phyloP scores from a whole-genome alignment of 2,113 vertebrate species.

The Callipepla californica region DNA sequence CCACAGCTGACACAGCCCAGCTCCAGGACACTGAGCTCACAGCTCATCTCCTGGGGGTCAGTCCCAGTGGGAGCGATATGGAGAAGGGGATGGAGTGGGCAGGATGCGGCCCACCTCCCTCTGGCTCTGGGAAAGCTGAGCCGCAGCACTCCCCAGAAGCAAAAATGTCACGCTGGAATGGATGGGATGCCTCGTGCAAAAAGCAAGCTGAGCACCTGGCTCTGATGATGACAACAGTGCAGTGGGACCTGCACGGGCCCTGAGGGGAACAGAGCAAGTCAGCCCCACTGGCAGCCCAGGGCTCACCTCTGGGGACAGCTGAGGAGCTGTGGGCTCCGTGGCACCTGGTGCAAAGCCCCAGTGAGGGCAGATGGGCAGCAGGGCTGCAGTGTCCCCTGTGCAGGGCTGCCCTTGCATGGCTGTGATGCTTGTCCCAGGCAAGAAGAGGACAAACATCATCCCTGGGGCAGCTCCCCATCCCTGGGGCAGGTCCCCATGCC shows the following conservation, averaged over 20 bases:
- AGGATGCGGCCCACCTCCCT: not conserved
- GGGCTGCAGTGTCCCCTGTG: not conserved
- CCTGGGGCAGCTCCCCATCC: not conserved
- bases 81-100: not conserved
- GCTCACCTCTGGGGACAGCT: not conserved
- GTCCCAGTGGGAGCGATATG: not conserved
- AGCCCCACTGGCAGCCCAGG: no score
- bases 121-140: not conserved
- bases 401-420: not conserved
- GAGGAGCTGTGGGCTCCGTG: not conserved
- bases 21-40: accelerated
- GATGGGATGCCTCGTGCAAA: not conserved
- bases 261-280: not conserved
- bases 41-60: not conserved
- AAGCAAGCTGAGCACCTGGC: not conserved
- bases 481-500: not conserved
- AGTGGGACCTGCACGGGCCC: not conserved
- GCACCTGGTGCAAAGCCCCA: not conserved
- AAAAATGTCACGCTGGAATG: not conserved
- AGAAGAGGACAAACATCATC: not conserved
- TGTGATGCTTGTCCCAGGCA: not conserved
- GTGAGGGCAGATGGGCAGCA: not conserved
- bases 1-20: not conserved
- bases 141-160: not conserved
- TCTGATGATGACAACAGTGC: not conserved